Base-by-base conservation (phyloP, 2,113 vertebrate species). In the Nothobranchius kuhntae region DNA sequence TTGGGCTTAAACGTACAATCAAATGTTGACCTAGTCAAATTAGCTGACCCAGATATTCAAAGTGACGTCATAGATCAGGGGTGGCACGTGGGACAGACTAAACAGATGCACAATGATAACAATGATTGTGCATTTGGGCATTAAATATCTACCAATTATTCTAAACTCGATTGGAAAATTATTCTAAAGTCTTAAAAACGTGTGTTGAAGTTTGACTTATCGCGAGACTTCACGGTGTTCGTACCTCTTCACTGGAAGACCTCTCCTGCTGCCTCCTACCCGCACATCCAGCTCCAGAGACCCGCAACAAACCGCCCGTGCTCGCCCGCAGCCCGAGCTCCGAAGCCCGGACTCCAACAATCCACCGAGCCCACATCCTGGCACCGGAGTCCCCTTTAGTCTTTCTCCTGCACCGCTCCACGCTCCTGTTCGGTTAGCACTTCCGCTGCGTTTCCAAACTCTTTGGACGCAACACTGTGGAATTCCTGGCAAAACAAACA, bases 291-390 rank as follows among this genome's bases (percentile, higher is more conserved):
- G 55, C 70, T 13, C 63, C 76, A 3, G 51, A 11, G 21, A 54
- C 55, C 66, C 78, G 86, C 66, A 73, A 67, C 13, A 69, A 15
- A 10, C 77, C 61, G 53, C 70, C 63, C 11, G 60, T 47, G 45
- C 74, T 68, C 38, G 71, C 74, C 63, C 83, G 77, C 60, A 82
- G 21, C 44, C 75, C 47, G 68, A 83, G 12, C 44, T 74, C 81
- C 65, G 77, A 63, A 10, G 44, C 62, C 35, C 71, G 42, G 61
- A 40, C 47, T 12, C 77, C 24, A 1, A 55, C 42, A 60, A 65
- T 36, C 56, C 63, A 2, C 61, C 82, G 85, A 71, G 85, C 45
- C 86, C 80, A 90, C 90, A 90, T 89, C 12, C 8, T 75, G 47
- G 46, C n/a, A 30, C 51, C 78, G 3, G 61, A 75, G n/a, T 58